Conservation (phyloP, 2,113 vertebrate genomes). For the Poeciliopsis prolifica region DNA sequence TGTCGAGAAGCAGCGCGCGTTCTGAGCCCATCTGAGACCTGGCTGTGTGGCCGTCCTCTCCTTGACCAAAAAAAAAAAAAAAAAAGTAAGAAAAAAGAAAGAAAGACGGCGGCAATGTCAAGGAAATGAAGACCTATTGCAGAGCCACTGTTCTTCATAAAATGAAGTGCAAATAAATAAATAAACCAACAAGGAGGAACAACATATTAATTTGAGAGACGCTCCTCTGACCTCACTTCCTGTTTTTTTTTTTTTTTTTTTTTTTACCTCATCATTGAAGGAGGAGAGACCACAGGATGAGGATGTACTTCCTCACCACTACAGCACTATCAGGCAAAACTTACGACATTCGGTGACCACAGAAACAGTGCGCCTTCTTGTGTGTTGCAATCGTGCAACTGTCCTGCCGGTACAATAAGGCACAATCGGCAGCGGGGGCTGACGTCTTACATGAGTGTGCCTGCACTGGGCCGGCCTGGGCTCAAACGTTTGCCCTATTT, state of each 20-base stretch:
- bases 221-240: constrained; percentile 69
- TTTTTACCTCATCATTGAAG: constrained; percentile 47
- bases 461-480: not conserved
- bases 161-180: not conserved
- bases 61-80: constrained; percentile 1
- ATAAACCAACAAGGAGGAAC: constrained; percentile 15
- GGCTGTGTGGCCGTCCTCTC: constrained; percentile 81
- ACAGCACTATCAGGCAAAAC: constrained; percentile 45
- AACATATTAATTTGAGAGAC: constrained; percentile 49
- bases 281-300: constrained; percentile 66
- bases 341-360: constrained; percentile 66
- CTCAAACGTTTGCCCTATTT: constrained; percentile 52
- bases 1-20: constrained; percentile 91
- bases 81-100: not conserved
- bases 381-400: constrained; percentile 54
- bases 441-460: constrained; percentile 8
- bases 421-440: not conserved
- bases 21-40: constrained; percentile 90
- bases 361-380: constrained; percentile 27
- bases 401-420: constrained; percentile 23
- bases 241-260: constrained; percentile 31
- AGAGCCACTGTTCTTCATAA: not conserved
- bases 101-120: not conserved
- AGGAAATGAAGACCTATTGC: constrained; percentile 14
- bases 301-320: constrained; percentile 74